phyloP scores from a whole-genome alignment of 2,113 vertebrate species.

The Madoqua kirkii region DNA sequence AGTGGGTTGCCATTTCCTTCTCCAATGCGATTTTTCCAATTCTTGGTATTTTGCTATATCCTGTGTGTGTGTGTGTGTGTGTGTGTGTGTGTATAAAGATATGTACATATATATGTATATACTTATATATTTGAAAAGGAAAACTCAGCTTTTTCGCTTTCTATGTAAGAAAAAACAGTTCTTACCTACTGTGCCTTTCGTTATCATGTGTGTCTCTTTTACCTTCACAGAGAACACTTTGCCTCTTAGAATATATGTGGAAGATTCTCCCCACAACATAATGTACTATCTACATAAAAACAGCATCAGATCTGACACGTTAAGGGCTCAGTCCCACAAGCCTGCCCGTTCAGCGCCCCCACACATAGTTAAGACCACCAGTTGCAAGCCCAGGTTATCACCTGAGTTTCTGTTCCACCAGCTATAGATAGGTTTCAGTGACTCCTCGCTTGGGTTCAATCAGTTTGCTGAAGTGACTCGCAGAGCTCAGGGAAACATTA shows the following conservation, averaged over 20 bases:
- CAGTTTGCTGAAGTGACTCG: neutral
- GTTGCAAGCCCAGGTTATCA: neutral
- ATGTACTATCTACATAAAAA: neutral
- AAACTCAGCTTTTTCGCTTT: neutral
- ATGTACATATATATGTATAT: neutral
- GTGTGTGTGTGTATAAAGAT: neutral
- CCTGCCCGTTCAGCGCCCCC: accelerated
- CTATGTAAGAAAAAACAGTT: neutral
- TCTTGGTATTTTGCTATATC: neutral
- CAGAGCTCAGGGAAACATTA: neutral
- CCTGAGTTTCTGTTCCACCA: neutral
- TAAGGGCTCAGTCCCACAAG: neutral
- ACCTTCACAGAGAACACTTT: neutral
- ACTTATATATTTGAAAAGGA: neutral
- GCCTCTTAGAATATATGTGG: neutral
- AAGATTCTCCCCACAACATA: neutral
- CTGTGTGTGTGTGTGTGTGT: neutral
- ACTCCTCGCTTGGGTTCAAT: neutral
- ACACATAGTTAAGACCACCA: neutral
- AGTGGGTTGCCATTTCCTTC: too few species aligned
- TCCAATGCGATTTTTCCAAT: neutral
- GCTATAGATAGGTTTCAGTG: neutral
- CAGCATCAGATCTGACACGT: neutral
- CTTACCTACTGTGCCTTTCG: neutral
- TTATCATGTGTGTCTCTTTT: neutral